A percentile compares a stretch with the other conserved stretches of the same genome.
Evolutionary conservation across 2,797 vertebrate genomes (phyloP).

Genomic region (Lagorchestes hirsutus): DNA sequence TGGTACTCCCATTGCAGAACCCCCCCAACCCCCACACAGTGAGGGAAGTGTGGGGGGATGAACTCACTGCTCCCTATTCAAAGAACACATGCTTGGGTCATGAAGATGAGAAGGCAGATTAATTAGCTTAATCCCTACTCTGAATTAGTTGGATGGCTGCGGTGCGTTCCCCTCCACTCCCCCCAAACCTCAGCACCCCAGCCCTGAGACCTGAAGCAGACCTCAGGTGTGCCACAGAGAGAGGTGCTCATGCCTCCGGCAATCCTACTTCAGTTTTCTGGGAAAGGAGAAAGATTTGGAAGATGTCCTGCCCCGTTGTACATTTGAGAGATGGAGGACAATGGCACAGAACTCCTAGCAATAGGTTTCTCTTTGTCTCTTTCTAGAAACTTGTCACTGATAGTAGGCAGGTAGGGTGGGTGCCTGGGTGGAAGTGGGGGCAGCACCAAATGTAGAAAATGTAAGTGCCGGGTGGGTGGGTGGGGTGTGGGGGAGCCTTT

Average conservation of each 20-base stretch:
- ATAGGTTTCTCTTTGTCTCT: not conserved
- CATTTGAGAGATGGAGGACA: not conserved
- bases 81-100: not conserved
- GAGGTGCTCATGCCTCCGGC: too few species aligned
- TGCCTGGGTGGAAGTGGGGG: not conserved
- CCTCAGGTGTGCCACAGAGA: not conserved
- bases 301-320: not conserved
- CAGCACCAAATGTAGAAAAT: not conserved
- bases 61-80: not conserved
- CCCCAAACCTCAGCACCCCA: not conserved
- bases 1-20: not conserved
- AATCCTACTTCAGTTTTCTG: slow-evolving; percentile 8
- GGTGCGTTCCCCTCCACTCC: not conserved
- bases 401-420: not conserved
- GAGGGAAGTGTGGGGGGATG: slow-evolving; percentile 12
- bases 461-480: too few species aligned
- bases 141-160: not conserved
- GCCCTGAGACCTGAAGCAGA: not conserved
- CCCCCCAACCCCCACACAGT: not conserved
- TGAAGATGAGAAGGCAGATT: not conserved
- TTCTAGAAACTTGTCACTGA: not conserved
- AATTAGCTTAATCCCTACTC: not conserved
- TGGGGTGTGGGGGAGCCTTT: not conserved
- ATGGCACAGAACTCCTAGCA: not conserved
- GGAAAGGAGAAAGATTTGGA: not conserved